These are phyloP conservation scores for Alloplasta piceator DNA, from an alignment of 2,888 invertebrate species.

Conservation along the genomic window DNA sequence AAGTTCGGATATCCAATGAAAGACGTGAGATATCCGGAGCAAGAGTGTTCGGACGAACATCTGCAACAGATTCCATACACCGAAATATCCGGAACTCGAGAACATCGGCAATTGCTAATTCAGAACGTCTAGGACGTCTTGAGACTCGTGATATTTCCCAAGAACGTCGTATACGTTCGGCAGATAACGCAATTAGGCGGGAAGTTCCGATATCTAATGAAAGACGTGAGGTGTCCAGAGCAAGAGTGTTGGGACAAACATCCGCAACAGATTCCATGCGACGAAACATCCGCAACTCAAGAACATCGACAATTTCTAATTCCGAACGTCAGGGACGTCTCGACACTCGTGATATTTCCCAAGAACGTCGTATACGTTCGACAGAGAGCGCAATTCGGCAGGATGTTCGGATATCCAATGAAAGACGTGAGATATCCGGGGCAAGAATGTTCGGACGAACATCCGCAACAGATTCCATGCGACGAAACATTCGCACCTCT, in stretches of 20 bases:
- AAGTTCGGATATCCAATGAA: background rate
- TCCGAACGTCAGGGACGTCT: conserved; percentile 44
- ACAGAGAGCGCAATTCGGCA: background rate
- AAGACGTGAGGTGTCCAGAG: background rate
- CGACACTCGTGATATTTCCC: conserved; percentile 25
- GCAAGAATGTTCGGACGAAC: background rate
- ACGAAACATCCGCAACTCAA: conserved; percentile 14
- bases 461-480: background rate
- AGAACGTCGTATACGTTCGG: background rate
- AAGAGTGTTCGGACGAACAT: conserved; percentile 3
- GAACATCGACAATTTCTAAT: background rate
- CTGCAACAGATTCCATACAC: background rate
- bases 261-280: background rate
- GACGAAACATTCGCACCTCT: conserved; percentile 15
- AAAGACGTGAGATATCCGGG: background rate
- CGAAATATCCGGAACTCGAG: conserved; percentile 12
- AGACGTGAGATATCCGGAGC: background rate
- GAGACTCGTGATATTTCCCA: conserved; percentile 25
- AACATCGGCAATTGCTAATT: background rate
- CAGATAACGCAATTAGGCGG: background rate
- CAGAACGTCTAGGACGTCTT: conserved; percentile 43
- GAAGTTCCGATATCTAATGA: background rate
- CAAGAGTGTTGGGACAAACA: conserved; percentile 1
- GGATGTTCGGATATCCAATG: background rate
- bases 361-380: background rate